Base-by-base conservation (phyloP, 2,113 vertebrate species). In the Triplophysa rosa region DNA sequence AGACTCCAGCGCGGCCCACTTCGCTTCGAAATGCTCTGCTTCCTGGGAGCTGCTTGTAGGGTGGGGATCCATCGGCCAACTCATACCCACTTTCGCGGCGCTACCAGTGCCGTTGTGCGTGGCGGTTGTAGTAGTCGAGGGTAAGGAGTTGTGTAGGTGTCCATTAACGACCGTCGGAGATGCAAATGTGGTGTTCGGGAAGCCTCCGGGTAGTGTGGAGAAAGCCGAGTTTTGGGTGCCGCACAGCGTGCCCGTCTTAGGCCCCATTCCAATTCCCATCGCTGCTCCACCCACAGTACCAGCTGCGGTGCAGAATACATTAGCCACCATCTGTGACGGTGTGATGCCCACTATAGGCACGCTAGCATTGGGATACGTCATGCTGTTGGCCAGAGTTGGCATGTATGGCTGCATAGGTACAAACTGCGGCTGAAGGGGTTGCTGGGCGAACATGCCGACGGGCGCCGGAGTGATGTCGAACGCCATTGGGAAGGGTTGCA, bases 311-410 rank as follows among this genome's bases (percentile, higher is more conserved):
- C 95, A 96, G 91, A 97, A 97, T 83, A 91, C 96, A 0, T 96
- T 96, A 82, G 96, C 94, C 83, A 97, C 96, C 96, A 97, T 97
- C 88, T 97, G 96, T 0, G 96, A 97, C 6, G 96, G 96, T 0
- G 96, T 97, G 87, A 97, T 96, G 83, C 96, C 96, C 40, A 96
- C 96, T 81, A 97, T 93, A 0, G 96, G 95, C 40, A 95, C 92
- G 1, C 90, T 94, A 84, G 93, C 90, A 4, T 88, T 86, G 29
- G 94, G 92, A 78, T 93, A 96, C 24, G 94, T 91, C 90, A 94
- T 92, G 73, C 92, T 92, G 90, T 92, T 93, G 61, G 92, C 92
- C 87, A 95, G 75, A 13, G 91, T 89, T 0, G 95, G 93, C 76
- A 90, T 90, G 84, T 96, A 96, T 65, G 91, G 45, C 84, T 93